A percentile compares a stretch with the other conserved stretches of the same genome.
These are phyloP conservation scores for Toxotes chatareus DNA, from an alignment of 2,113 vertebrate genomes.

Conservation along the genomic window DNA sequence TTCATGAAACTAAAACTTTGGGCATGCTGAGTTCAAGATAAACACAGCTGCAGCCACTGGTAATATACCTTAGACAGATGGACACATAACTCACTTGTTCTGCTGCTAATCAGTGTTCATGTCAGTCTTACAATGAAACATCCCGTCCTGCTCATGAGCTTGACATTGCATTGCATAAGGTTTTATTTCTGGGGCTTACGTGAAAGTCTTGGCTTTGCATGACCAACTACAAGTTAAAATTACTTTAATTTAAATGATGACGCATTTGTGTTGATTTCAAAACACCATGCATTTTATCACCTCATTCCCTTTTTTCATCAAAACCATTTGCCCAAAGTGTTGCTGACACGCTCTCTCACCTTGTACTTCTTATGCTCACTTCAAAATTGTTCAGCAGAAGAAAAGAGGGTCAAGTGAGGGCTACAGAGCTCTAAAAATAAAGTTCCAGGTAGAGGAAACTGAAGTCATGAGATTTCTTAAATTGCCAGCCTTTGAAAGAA, in stretches of 20 bases:
- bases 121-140: too few species aligned
- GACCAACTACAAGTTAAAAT: background rate
- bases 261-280: background rate
- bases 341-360: constrained; percentile 17
- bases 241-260: background rate
- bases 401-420: background rate
- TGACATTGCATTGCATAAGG: background rate
- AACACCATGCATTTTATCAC: background rate
- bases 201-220: constrained; percentile 1
- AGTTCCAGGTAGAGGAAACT: background rate
- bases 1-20: constrained; percentile 12
- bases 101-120: background rate
- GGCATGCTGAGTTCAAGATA: constrained; percentile 1
- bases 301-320: background rate
- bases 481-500: background rate
- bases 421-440: constrained; percentile 15
- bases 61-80: background rate
- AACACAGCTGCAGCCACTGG: background rate
- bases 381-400: background rate
- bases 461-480: background rate
- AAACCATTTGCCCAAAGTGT: background rate
- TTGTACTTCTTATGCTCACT: background rate
- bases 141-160: too few species aligned
- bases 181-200: constrained; percentile 9
- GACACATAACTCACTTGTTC: constrained; percentile 5